Conservation (phyloP, 2,797 vertebrate species). For the Chloroceryle inda region DNA sequence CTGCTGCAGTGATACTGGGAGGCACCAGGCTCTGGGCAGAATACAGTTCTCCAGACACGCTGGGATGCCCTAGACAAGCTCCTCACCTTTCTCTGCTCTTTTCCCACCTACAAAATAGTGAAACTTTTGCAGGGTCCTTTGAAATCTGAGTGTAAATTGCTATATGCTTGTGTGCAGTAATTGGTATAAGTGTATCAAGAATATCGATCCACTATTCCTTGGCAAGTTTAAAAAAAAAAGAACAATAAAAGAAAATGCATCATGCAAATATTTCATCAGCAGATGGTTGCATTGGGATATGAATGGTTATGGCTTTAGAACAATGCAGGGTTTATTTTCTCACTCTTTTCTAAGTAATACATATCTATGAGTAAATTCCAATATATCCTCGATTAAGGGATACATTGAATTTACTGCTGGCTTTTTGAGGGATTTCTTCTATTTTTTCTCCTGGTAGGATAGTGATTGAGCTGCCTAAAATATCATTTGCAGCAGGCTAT, state of each 20-base stretch:
- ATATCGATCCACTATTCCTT: background rate
- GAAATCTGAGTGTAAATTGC: slow-evolving; percentile 27
- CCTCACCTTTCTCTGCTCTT: background rate
- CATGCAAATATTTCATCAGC: background rate
- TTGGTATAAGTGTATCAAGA: slow-evolving; percentile 56
- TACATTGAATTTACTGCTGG: background rate
- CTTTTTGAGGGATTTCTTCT: background rate
- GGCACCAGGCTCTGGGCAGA: background rate
- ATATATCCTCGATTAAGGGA: background rate
- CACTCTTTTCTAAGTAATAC: background rate
- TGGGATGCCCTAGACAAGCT: background rate
- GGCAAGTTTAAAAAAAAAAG: background rate
- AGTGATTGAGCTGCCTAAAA: slow-evolving; percentile 83
- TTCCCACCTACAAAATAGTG: background rate
- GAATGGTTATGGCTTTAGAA: background rate
- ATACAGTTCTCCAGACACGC: background rate
- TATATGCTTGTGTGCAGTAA: background rate
- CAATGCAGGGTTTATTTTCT: background rate
- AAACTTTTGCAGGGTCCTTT: slow-evolving; percentile 22
- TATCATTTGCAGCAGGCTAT: slow-evolving; percentile 79
- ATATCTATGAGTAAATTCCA: background rate
- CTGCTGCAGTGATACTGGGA: background rate
- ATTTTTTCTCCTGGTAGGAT: slow-evolving; percentile 38
- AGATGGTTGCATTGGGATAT: background rate
- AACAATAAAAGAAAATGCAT: background rate